These are phyloP conservation scores for Drosophila bocki DNA, from an alignment of 1,140 invertebrate species.

Conservation along the genomic window DNA sequence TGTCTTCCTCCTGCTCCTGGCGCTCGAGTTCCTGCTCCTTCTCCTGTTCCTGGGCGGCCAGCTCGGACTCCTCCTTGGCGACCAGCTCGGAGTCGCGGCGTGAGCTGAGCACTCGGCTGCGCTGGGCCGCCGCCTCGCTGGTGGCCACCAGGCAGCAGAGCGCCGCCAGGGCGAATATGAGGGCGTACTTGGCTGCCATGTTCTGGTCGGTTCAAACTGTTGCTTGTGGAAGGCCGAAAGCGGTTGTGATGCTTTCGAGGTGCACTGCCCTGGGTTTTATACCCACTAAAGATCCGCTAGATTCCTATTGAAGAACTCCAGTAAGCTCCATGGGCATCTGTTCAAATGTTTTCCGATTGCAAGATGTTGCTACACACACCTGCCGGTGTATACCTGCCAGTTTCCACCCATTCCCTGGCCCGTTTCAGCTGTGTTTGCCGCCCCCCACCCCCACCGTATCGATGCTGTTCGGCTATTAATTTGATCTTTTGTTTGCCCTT, in stretches of 20 bases:
- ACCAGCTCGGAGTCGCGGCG: conserved; percentile 33
- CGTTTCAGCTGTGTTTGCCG: conserved; percentile 64
- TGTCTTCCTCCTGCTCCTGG: conserved; percentile 15
- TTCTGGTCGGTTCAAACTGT: conserved; percentile 32
- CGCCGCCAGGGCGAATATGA: conserved; percentile 69
- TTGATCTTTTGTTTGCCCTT: conserved; percentile 76
- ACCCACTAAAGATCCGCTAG: conserved; percentile 1
- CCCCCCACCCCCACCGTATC: conserved; percentile 21
- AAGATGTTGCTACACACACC: conserved; percentile 29
- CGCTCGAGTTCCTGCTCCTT: conserved; percentile 22
- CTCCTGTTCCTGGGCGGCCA: conserved; percentile 28
- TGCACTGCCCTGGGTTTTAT: conserved; percentile 50
- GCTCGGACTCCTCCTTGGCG: conserved; percentile 9
- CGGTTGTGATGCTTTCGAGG: conserved; percentile 65
- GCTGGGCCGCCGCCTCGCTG: conserved; percentile 55
- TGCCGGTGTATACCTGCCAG: not conserved
- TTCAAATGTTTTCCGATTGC: conserved; percentile 68
- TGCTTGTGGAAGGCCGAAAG: conserved; percentile 62
- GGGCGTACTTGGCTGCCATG: conserved; percentile 60
- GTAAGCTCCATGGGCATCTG: conserved; percentile 42
- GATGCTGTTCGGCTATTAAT: conserved; percentile 65
- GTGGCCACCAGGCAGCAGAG: conserved; percentile 61
- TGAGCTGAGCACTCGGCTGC: conserved; percentile 39
- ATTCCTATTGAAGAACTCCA: conserved; percentile 3
- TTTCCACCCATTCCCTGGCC: not conserved